Conservation (phyloP, 2,888 invertebrate species). For the Coenonympha glycerion region DNA sequence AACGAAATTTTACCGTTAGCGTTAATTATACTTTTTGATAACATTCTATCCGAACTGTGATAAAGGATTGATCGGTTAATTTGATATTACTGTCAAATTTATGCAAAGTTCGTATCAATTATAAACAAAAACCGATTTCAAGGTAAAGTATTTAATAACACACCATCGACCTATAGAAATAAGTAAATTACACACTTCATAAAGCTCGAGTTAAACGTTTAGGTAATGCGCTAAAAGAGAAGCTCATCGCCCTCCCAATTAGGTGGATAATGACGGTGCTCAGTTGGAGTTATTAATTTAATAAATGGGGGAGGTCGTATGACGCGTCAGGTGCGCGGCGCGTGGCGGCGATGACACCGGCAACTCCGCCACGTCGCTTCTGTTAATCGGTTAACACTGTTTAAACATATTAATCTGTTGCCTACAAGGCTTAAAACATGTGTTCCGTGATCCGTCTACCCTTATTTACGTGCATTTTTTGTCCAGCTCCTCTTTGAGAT, state of each 20-base stretch:
- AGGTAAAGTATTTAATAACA: not conserved
- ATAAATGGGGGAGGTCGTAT: conserved; percentile 64
- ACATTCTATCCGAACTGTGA: conserved; percentile 36
- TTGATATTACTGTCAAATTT: conserved; percentile 27
- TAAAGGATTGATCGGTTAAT: conserved; percentile 39
- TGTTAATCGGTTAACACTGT: conserved; percentile 12
- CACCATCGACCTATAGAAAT: not conserved
- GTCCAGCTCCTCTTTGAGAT: too few relatives aligned
- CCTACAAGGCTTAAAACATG: not conserved
- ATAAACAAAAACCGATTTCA: conserved; percentile 11
- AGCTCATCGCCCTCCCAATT: conserved; percentile 72
- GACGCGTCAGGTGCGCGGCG: conserved; percentile 48
- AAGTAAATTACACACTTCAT: conserved; percentile 64
- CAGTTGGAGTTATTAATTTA: conserved; percentile 74
- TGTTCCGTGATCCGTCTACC: too few relatives aligned
- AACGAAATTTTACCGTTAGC: conserved; percentile 64
- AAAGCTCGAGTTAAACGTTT: conserved; percentile 67
- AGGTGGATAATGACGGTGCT: conserved; percentile 69
- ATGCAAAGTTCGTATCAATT: conserved; percentile 16
- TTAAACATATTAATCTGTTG: not conserved
- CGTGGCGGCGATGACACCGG: conserved; percentile 29
- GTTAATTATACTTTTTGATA: conserved; percentile 58
- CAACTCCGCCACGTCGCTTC: conserved; percentile 20
- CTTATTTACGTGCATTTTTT: too few relatives aligned
- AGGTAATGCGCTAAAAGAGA: conserved; percentile 66